These are phyloP conservation scores for Cnemophilus loriae DNA, from an alignment of 2,113 vertebrate genomes.

Conservation along the genomic window DNA sequence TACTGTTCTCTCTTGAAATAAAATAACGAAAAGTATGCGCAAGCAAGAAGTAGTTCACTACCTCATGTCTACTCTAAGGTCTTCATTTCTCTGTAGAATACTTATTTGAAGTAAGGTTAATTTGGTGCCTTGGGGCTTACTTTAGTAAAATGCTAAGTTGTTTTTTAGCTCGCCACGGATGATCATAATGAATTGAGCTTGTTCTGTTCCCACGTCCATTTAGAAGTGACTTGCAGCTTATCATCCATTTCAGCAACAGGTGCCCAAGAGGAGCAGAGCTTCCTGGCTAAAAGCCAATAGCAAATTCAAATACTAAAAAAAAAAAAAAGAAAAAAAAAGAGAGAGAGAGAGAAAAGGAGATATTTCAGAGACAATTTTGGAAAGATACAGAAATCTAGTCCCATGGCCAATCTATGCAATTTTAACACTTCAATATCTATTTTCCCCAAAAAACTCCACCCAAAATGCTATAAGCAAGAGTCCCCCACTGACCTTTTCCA, in stretches of 20 bases:
- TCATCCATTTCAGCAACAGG: neutral
- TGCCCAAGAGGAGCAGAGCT: neutral
- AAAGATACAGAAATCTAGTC: neutral
- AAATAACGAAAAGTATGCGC: neutral
- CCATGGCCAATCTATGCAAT: neutral
- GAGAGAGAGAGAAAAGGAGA: neutral
- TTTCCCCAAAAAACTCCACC: fast-evolving
- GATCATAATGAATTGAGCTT: neutral
- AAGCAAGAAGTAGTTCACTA: neutral
- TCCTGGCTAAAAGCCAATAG: neutral
- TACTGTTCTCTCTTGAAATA: neutral
- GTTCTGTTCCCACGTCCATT: neutral
- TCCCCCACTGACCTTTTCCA: fast-evolving
- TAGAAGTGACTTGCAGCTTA: neutral
- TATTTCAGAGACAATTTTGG: neutral
- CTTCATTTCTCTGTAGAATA: neutral
- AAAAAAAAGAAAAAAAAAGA: neutral
- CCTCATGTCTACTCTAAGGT: neutral
- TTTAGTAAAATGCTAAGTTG: neutral
- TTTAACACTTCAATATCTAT: neutral
- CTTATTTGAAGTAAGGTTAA: neutral
- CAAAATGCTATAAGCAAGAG: neutral
- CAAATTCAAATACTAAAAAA: neutral
- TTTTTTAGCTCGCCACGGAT: neutral
- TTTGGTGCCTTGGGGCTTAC: neutral